Evolutionary conservation across 2,888 invertebrate species (phyloP).

Genomic region (Pachycephus smyrnensis): DNA sequence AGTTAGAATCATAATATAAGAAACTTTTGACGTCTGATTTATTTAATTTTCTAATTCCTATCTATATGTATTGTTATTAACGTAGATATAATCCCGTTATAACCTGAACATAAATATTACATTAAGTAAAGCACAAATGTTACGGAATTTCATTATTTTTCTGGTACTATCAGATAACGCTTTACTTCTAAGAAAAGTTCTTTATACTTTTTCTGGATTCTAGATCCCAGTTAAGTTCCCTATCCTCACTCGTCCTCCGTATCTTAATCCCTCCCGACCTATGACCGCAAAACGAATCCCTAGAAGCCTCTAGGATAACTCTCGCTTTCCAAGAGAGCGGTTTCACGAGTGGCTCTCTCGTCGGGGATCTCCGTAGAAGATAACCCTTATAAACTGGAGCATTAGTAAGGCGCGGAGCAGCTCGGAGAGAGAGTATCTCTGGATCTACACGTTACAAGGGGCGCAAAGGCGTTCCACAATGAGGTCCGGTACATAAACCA

Average conservation of each 20-base stretch:
- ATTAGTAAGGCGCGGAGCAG: conserved; percentile 60
- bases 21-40: neutral
- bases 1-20: neutral
- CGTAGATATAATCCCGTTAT: neutral
- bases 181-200: neutral
- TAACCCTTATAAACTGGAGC: conserved; percentile 65
- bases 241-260: neutral
- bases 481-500: conserved; percentile 62
- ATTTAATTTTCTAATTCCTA: too few relatives aligned
- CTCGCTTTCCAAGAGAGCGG: conserved; percentile 11
- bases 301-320: conserved; percentile 15
- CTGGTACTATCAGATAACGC: neutral
- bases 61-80: neutral
- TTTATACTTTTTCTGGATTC: neutral
- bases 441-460: conserved; percentile 53
- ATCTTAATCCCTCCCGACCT: conserved; percentile 1
- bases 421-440: conserved; percentile 42
- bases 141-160: neutral
- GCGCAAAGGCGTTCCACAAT: conserved; percentile 40
- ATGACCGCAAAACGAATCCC: conserved; percentile 46
- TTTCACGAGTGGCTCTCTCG: conserved; percentile 4
- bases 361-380: conserved; percentile 31
- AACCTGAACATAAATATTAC: neutral
- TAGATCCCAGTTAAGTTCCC: neutral
- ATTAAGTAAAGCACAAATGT: neutral